Conservation (phyloP, 2,888 invertebrate species). For the Taenaris catops region DNA sequence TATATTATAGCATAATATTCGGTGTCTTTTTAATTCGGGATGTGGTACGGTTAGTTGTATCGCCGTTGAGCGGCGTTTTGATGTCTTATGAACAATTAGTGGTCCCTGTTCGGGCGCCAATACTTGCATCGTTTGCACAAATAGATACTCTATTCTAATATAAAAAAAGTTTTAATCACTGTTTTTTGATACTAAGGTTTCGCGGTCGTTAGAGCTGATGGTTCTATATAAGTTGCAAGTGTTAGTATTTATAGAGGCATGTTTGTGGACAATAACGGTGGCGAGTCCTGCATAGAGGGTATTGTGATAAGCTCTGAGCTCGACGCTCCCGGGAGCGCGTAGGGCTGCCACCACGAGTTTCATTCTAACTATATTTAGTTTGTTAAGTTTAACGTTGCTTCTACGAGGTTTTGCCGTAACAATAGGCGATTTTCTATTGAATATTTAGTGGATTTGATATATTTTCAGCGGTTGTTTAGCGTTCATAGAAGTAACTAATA, state of each 20-base stretch:
- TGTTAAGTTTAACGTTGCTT: slow-evolving; percentile 67
- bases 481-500: slow-evolving; percentile 60
- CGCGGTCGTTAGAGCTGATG: slow-evolving; percentile 37
- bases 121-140: slow-evolving; percentile 55
- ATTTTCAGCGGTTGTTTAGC: slow-evolving; percentile 69
- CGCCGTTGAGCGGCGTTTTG: slow-evolving; percentile 20
- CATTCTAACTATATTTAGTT: slow-evolving; percentile 57
- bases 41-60: slow-evolving; percentile 30
- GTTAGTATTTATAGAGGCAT: slow-evolving; percentile 60
- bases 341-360: slow-evolving; percentile 50
- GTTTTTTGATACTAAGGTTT: slow-evolving; percentile 55
- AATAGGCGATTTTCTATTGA: slow-evolving; percentile 57
- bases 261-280: slow-evolving; percentile 73
- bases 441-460: slow-evolving; percentile 71
- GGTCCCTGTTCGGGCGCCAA: slow-evolving; percentile 32
- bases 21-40: slow-evolving; percentile 46
- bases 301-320: slow-evolving; percentile 54
- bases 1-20: slow-evolving; percentile 40
- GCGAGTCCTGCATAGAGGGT: slow-evolving; percentile 43
- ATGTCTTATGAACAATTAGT: slow-evolving; percentile 34
- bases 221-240: slow-evolving; percentile 63
- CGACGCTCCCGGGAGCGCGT: slow-evolving; percentile 27
- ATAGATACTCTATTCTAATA: slow-evolving; percentile 62
- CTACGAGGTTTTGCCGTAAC: slow-evolving; percentile 55
- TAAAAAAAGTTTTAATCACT: slow-evolving; percentile 47